phyloP scores from a whole-genome alignment of 2,797 vertebrate species.

The Knipowitschia caucasica region DNA sequence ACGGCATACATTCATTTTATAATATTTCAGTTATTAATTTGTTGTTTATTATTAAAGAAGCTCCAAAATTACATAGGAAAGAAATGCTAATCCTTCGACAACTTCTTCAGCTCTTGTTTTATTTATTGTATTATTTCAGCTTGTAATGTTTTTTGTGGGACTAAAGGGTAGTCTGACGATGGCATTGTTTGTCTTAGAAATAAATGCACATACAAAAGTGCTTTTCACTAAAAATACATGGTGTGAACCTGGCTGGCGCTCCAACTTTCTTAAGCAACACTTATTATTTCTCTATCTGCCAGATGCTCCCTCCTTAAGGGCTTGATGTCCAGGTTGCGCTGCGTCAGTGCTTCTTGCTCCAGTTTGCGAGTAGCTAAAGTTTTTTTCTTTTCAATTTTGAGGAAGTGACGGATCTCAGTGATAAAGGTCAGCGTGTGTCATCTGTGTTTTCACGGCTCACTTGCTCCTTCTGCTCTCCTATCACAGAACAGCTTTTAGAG shows the following conservation, averaged over 20 bases:
- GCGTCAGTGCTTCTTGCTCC: constrained; percentile 33
- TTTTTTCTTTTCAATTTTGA: constrained; percentile 29
- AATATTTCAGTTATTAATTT: neutral
- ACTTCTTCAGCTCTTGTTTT: neutral
- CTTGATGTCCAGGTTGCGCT: constrained; percentile 29
- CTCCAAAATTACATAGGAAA: neutral
- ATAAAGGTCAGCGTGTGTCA: constrained; percentile 66
- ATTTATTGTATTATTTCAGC: neutral
- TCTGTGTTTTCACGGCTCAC: constrained; percentile 67
- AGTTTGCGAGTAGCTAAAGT: constrained; percentile 30
- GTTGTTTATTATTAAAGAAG: neutral
- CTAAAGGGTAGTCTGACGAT: neutral
- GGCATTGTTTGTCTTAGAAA: neutral
- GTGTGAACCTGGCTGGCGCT: constrained; percentile 9
- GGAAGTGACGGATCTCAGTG: constrained; percentile 40
- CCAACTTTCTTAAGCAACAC: constrained; percentile 3
- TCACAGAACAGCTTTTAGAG: constrained; percentile 45
- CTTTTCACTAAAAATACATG: constrained; percentile 3
- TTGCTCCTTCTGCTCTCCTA: constrained; percentile 60
- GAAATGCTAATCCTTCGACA: neutral
- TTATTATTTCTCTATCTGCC: constrained; percentile 9
- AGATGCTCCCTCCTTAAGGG: constrained; percentile 38
- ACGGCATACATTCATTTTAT: no score
- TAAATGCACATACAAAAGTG: constrained; percentile 2
- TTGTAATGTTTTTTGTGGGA: constrained; percentile 1